Conservation (phyloP, 2,113 vertebrate genomes). For the Cichladusa arquata region DNA sequence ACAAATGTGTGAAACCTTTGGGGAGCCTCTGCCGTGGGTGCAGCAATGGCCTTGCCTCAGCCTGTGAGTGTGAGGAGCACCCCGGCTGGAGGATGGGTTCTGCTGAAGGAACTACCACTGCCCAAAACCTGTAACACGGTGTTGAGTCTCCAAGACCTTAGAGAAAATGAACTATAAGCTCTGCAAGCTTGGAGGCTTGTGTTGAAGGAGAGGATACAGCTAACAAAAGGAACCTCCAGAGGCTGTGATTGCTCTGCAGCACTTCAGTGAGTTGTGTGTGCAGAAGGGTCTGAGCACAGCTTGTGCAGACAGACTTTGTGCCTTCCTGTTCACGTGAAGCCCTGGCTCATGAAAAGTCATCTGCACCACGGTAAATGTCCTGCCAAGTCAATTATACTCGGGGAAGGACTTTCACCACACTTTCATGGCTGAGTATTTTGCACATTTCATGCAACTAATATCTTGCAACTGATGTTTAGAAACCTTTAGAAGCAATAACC, state of each 20-base stretch:
- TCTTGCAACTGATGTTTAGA: neutral
- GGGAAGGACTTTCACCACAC: neutral
- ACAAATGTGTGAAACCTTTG: rapidly evolving
- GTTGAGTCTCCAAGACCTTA: neutral
- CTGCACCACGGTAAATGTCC: neutral
- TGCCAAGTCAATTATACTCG: neutral
- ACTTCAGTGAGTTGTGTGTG: neutral
- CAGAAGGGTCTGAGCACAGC: neutral
- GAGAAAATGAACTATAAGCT: neutral
- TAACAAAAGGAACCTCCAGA: neutral
- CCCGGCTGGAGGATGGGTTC: neutral
- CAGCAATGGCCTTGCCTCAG: rapidly evolving
- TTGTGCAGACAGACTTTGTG: neutral
- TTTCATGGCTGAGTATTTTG: neutral
- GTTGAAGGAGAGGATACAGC: neutral
- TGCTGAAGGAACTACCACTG: neutral
- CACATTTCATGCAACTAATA: neutral
- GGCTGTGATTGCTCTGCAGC: neutral
- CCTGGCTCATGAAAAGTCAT: neutral
- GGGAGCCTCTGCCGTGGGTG: neutral
- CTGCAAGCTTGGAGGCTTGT: neutral
- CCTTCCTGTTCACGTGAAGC: neutral
- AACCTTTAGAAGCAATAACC: constrained; percentile 44
- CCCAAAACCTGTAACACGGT: rapidly evolving
- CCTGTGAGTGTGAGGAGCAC: rapidly evolving